Percentiles rank a stretch among this genome's conserved stretches.
phyloP scores from a whole-genome alignment of 2,113 vertebrate genomes.

The Oreamnos americanus region DNA sequence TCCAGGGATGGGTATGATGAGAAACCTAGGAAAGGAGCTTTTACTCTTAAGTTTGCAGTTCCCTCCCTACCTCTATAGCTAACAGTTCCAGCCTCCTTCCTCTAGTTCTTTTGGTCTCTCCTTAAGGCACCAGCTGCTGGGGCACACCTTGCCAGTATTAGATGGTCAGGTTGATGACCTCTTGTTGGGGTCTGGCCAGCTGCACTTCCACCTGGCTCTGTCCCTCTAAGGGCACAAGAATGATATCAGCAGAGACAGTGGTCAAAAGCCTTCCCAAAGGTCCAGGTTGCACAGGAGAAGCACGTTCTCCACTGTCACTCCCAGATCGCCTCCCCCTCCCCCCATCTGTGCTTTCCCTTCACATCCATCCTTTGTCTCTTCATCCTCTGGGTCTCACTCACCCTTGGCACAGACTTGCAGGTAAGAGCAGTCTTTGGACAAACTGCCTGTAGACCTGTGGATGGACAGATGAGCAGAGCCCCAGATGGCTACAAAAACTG shows the following conservation, averaged over 20 bases:
- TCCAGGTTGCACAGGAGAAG: neutral
- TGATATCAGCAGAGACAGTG: neutral
- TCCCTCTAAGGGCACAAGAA: conserved; percentile 82
- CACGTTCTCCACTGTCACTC: neutral
- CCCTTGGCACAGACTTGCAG: conserved; percentile 86
- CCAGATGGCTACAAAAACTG: neutral
- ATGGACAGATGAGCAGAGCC: neutral
- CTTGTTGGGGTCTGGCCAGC: conserved; percentile 84
- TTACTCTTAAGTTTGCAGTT: neutral
- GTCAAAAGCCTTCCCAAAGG: neutral
- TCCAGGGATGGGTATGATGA: neutral
- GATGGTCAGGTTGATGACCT: conserved; percentile 84
- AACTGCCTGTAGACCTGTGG: conserved; percentile 75
- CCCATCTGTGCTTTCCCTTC: too few relatives aligned
- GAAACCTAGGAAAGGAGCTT: neutral
- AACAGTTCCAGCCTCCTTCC: neutral
- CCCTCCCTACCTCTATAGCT: neutral
- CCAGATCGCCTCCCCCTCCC: neutral
- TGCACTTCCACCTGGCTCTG: conserved; percentile 83
- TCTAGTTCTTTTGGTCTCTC: neutral
- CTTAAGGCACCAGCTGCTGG: conserved; percentile 88
- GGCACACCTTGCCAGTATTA: conserved; percentile 88
- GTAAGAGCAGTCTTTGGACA: conserved; percentile 85
- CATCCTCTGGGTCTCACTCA: conserved; percentile 65
- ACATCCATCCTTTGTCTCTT: neutral